Evolutionary conservation across 2,797 vertebrate genomes (phyloP), one percentile per base, ranked within the genome.

Genomic region (Pseudochromis fuscus): DNA sequence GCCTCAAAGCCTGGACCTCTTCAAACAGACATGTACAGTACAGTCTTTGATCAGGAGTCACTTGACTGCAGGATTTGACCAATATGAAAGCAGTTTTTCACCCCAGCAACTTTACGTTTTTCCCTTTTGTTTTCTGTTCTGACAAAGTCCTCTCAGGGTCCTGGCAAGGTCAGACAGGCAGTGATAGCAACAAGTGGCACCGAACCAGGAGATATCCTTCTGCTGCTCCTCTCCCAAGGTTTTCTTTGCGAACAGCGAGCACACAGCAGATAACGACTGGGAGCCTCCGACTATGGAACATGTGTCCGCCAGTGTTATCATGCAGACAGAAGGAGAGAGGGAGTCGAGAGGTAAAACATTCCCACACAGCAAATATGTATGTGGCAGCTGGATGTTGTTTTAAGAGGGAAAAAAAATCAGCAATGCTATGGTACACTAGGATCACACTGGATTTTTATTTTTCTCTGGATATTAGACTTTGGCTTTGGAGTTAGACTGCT

Each of bases 181-280:
- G 64, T 40, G 85, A 89, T 89, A 88, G 52, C 38, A 33, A 30
- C 25, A 42, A 82, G 70, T 84, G 87, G 87, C 75, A 91, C 75
- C 62, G 2, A 48, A 77, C 63, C 60, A 67, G 46, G 31, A 86
- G 79, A 82, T 86, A 86, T 72, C 71, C 78, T 75, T 64, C 57
- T 80, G 67, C 85, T 40, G 13, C 67, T 75, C 33, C 59, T 80
- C 45, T 77, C 77, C 69, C 68, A 75, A 85, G 72, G 83, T 42
- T 80, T 61, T 79, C 59, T 67, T 48, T 38, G 46, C 57, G 63
- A 85, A 63, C n/a, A 69, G 38, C 25, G 15, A 53, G 31, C 58
- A 42, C 55, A 66, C 53, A 44, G 61, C 61, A 79, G 87, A 87
- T 87, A 90, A 83, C 16, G 2, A 72, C 67, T 55, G 69, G 55